phyloP scores from a whole-genome alignment of 2,797 vertebrate genomes.

The Chiloscyllium punctatum region DNA sequence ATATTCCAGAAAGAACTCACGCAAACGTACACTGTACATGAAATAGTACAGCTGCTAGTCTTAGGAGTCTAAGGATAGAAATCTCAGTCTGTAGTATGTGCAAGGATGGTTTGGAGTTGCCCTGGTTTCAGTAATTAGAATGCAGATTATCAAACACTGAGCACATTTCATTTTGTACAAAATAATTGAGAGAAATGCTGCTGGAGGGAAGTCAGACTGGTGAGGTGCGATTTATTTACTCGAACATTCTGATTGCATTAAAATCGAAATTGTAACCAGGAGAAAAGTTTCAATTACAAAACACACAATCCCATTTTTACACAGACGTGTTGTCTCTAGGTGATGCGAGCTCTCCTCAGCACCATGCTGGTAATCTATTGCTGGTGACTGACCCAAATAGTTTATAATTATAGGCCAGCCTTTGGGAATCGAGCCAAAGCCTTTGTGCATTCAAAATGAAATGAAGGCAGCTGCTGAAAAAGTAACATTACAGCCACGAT shows the following conservation, averaged over 20 bases:
- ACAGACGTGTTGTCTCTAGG: not conserved
- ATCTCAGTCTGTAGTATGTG: not conserved
- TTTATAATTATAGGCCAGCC: constrained; percentile 29
- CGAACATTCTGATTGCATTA: constrained; percentile 10
- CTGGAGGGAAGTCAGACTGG: not conserved
- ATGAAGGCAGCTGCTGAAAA: constrained; percentile 5
- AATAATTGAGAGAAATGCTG: not conserved
- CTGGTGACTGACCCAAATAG: constrained; percentile 32
- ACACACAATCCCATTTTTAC: constrained; percentile 17
- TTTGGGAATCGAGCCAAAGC: constrained; percentile 10
- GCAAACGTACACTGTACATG: not conserved
- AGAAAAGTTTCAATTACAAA: constrained; percentile 35
- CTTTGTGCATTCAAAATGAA: constrained; percentile 20
- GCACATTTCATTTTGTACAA: not conserved
- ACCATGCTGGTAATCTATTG: not conserved
- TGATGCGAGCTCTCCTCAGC: not conserved
- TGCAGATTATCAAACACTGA: constrained; percentile 18
- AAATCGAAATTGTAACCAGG: constrained; percentile 19
- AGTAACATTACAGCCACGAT: not conserved
- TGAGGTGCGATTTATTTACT: not conserved
- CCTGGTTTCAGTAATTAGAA: constrained; percentile 24
- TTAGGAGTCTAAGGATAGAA: not conserved
- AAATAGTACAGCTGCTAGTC: not conserved
- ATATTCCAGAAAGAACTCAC: not conserved
- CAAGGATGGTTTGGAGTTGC: not conserved